Base-by-base conservation (phyloP, 2,888 invertebrate genomes). In the Pseudolycoriella hygida region DNA sequence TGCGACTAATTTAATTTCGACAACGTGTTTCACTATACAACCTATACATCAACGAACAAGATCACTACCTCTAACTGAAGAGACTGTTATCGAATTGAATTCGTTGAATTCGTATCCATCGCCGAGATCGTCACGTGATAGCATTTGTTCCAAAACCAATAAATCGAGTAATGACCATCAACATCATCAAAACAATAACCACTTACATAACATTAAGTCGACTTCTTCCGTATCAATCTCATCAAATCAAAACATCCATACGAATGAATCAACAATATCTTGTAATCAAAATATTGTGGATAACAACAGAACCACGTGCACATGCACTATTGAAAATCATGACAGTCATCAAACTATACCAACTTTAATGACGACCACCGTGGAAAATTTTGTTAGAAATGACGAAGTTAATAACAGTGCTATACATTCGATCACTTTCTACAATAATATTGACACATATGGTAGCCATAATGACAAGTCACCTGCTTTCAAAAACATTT, bases 51-150 rank as follows among this genome's bases (percentile, higher is more conserved):
- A 75, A 61, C 70, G 80, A 60, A 80, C 80, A 51, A 69, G 77
- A 59, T 80, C 79, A 56, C 74, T 78, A 59, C 79, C 80, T 49
- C 61, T 80, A 51, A 71, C 74, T 6, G 74, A 73, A 48, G 73
- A 69, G 50, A 69, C 69, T 53, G 59, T 65, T 12, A 49, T 49
- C 38, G 43, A 51, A 45, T 25, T 42, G n/a, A 42, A 31, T 32
- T 39, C 42, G n/a, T 14, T 44, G 12, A 20, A 44, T 18, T 43
- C 47, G 37, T 34, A 44, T 20, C 14, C 30, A 17, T 40, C 39
- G 11, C 43, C 37, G 15, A 11, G 39, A 39, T 32, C 17, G 31
- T 15, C 31, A 43, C 20, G 10, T 3, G 11, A 39, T 17, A 39
- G 34, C 39, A 39, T 17, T 11, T 15, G 17, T 17, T 39, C 15